phyloP scores from a whole-genome alignment of 2,797 vertebrate species.

The Neosalanx taihuensis region DNA sequence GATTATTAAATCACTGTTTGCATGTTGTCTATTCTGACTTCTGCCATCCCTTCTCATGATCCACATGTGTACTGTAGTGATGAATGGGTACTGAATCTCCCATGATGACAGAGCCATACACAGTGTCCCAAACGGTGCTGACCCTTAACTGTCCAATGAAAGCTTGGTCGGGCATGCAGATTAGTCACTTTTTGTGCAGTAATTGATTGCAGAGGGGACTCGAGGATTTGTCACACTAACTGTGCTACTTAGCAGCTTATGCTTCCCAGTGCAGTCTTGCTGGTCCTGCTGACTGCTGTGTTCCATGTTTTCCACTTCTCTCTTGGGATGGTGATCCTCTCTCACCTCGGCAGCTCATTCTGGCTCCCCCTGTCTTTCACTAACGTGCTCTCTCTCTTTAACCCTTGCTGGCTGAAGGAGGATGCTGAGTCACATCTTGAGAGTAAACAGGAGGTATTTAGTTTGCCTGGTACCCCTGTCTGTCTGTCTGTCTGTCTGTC shows the following conservation, averaged over 20 bases:
- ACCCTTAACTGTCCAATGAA: constrained; percentile 4
- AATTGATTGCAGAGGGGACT: constrained; percentile 31
- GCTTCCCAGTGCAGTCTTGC: constrained; percentile 28
- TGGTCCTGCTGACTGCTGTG: constrained; percentile 41
- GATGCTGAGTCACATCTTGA: constrained; percentile 67
- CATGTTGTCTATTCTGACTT: no score
- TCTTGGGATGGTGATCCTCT: constrained; percentile 27
- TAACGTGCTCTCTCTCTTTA: constrained; percentile 58
- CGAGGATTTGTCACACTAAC: constrained; percentile 53
- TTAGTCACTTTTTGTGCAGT: constrained; percentile 29
- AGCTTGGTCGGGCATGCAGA: constrained; percentile 11
- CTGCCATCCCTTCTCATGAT: background rate
- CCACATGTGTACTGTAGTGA: background rate
- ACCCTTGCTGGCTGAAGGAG: constrained; percentile 72
- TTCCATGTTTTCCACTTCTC: constrained; percentile 45
- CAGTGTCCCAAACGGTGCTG: no score
- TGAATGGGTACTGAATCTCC: background rate
- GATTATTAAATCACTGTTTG: background rate
- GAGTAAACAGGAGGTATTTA: constrained; percentile 77
- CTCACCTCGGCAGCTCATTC: constrained; percentile 25
- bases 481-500: constrained; percentile 25
- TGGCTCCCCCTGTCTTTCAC: constrained; percentile 28
- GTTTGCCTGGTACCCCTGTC: constrained; percentile 46
- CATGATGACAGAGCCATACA: background rate
- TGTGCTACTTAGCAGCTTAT: constrained; percentile 46